A percentile compares a stretch with the other conserved stretches of the same genome.
Conservation (phyloP, 2,113 vertebrate genomes). For the Epinephelus moara region DNA sequence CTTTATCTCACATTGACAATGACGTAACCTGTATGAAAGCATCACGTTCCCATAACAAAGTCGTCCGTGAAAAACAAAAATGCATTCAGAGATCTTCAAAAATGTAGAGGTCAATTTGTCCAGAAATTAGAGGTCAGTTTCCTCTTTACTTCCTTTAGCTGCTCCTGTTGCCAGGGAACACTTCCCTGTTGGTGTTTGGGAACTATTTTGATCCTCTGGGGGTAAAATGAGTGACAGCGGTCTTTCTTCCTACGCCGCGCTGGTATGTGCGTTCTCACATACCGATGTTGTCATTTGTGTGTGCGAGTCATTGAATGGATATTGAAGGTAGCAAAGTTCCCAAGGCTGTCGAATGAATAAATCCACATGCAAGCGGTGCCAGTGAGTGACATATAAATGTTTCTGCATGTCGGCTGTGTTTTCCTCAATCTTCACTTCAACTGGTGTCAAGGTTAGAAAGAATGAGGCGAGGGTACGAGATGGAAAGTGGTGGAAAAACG, state of each 20-base stretch:
- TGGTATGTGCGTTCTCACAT: conserved; percentile 64
- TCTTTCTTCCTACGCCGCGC: conserved; percentile 54
- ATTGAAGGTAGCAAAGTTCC: conserved; percentile 45
- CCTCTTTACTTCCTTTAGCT: conserved; percentile 44
- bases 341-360: conserved; percentile 64
- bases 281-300: conserved; percentile 49
- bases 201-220: conserved; percentile 65
- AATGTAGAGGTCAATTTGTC: conserved; percentile 60
- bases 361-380: neutral
- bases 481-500: neutral
- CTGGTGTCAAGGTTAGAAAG: neutral
- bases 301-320: conserved; percentile 30
- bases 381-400: neutral
- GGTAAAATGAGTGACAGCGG: conserved; percentile 56
- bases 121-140: conserved; percentile 57
- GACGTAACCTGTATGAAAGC: conserved; percentile 34
- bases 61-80: conserved; percentile 56
- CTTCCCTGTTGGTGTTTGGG: conserved; percentile 46
- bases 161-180: conserved; percentile 66
- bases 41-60: conserved; percentile 62
- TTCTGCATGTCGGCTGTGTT: conserved; percentile 3
- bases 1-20: conserved; percentile 38
- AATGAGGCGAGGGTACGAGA: neutral
- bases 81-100: conserved; percentile 35
- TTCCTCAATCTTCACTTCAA: conserved; percentile 16